Percentiles rank a stretch among this genome's conserved stretches.
Evolutionary conservation across 64 coral and sea anemone genomes (phyloP).

Genomic region (Stichodactyla mertensii): DNA sequence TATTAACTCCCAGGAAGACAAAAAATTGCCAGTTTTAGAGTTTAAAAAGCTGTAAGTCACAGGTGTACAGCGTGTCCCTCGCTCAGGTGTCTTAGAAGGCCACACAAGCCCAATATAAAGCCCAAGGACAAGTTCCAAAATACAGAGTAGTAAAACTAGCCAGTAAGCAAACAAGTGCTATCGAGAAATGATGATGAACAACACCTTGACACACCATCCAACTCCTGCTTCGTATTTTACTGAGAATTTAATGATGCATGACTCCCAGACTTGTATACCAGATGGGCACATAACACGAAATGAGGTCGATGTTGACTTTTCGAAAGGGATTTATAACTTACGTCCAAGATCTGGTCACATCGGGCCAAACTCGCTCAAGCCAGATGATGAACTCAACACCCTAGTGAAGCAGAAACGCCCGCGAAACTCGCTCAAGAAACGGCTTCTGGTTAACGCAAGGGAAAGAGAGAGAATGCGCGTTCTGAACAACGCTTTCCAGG

Average conservation of each 20-base stretch:
- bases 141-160: background rate
- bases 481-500: slow-evolving; percentile 89
- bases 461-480: slow-evolving; percentile 92
- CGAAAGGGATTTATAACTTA: slow-evolving; percentile 93
- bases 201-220: slow-evolving; percentile 19
- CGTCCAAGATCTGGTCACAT: slow-evolving; percentile 55
- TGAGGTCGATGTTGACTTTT: slow-evolving; percentile 60
- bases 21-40: slow-evolving; percentile 20
- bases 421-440: slow-evolving; percentile 87
- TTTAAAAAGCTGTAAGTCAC: background rate
- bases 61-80: slow-evolving; percentile 10
- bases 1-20: slow-evolving; percentile 23
- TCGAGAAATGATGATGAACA: slow-evolving; percentile 11
- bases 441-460: slow-evolving; percentile 87
- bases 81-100: slow-evolving; percentile 29
- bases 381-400: slow-evolving; percentile 48
- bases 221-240: slow-evolving; percentile 33
- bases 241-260: slow-evolving; percentile 70
- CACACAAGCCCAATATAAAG: slow-evolving; percentile 23
- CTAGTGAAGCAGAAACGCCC: slow-evolving; percentile 76
- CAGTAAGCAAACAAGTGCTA: slow-evolving; percentile 5
- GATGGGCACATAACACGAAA: slow-evolving; percentile 59
- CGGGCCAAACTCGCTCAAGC: slow-evolving; percentile 33
- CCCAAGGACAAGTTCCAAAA: slow-evolving; percentile 10
- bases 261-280: slow-evolving; percentile 37